A percentile compares a stretch with the other conserved stretches of the same genome.
Evolutionary conservation across 1,140 invertebrate species (phyloP).

Genomic region (Drosophila pseudoananassae): DNA sequence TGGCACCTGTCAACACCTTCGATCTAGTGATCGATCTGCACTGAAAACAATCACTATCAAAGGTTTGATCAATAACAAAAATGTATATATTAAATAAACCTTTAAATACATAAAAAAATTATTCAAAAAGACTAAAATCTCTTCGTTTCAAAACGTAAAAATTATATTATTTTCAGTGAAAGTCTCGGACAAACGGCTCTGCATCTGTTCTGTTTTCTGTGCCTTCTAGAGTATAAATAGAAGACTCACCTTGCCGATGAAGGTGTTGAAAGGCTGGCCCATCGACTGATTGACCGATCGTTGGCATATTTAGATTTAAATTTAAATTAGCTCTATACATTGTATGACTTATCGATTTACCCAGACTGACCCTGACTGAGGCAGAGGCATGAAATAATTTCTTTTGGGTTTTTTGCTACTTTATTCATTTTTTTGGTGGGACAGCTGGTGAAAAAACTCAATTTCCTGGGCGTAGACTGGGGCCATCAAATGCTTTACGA

Average conservation of each 20-base stretch:
- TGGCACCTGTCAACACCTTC: constrained; percentile 59
- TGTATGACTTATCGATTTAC: constrained; percentile 64
- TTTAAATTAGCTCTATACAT: constrained; percentile 44
- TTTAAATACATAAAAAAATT: neutral
- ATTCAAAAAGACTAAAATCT: neutral
- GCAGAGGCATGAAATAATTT: constrained; percentile 60
- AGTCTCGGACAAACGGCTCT: constrained; percentile 17
- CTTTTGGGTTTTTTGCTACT: constrained; percentile 32
- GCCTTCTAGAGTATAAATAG: constrained; percentile 51
- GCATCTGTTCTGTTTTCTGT: constrained; percentile 3
- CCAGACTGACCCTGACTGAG: constrained; percentile 63
- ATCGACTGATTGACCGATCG: constrained; percentile 40
- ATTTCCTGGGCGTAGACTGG: constrained; percentile 67
- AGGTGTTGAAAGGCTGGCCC: constrained; percentile 72
- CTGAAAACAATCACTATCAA: neutral
- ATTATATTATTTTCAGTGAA: neutral
- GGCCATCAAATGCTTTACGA: constrained; percentile 75
- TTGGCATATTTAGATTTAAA: constrained; percentile 57
- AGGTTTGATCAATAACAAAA: too few species aligned
- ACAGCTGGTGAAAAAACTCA: constrained; percentile 75
- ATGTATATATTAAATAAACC: neutral
- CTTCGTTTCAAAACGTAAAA: neutral
- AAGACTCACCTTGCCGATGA: constrained; percentile 38
- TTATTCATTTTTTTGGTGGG: constrained; percentile 48
- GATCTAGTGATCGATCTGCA: constrained; percentile 17